phyloP scores from a whole-genome alignment of 23 tunicate species.

The Ascidia mentula region DNA sequence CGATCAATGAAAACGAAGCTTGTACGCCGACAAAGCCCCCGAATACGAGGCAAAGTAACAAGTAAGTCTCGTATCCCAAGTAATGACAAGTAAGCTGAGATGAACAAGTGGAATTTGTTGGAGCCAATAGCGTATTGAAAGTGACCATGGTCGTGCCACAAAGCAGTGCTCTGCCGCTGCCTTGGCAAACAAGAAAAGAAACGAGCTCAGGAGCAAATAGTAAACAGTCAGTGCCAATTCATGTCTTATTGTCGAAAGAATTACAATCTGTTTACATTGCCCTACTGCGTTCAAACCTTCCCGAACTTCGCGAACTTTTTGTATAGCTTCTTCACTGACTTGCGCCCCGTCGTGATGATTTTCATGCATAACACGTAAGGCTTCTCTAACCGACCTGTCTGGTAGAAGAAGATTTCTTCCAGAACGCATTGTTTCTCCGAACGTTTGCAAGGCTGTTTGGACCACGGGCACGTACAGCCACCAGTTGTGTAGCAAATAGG shows the following conservation, averaged over 20 bases:
- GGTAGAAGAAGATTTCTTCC: neutral
- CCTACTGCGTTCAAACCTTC: too few species aligned
- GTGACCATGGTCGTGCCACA: too few species aligned
- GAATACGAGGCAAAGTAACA: neutral
- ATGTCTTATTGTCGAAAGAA: neutral
- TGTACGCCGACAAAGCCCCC: neutral
- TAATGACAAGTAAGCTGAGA: neutral
- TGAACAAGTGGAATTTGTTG: too few species aligned
- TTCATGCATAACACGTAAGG: too few species aligned
- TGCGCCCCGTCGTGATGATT: too few species aligned
- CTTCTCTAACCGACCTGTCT: too few species aligned
- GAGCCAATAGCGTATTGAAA: too few species aligned
- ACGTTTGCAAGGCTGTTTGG: neutral
- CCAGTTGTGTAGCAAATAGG: neutral
- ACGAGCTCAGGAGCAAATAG: neutral
- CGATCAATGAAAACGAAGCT: neutral
- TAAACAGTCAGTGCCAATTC: neutral
- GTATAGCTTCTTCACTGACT: too few species aligned
- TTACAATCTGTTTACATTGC: neutral
- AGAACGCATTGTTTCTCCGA: neutral
- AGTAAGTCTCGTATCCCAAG: neutral
- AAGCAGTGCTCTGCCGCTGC: too few species aligned
- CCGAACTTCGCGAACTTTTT: too few species aligned
- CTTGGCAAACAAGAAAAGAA: neutral
- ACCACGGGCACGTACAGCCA: slow-evolving; percentile 1